phyloP scores from a whole-genome alignment of 2,113 vertebrate genomes.

The Colaptes auratus region DNA sequence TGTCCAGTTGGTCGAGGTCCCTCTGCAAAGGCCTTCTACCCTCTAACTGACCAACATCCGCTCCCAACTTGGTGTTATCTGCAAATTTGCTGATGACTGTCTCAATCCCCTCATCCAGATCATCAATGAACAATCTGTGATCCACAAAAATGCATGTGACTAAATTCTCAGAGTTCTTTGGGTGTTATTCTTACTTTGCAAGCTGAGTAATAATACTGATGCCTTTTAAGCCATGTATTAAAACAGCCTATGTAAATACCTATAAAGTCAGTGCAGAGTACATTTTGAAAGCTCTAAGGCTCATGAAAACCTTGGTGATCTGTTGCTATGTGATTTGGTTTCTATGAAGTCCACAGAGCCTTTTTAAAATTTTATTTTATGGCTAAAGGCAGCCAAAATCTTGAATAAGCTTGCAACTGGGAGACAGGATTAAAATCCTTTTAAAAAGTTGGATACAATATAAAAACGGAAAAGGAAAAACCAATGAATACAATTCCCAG shows the following conservation, averaged over 20 bases:
- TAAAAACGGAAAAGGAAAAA: conserved; percentile 7
- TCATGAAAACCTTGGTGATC: background rate
- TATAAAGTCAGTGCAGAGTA: background rate
- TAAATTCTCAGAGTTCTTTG: background rate
- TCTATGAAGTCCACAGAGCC: background rate
- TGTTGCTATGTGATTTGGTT: conserved; percentile 51
- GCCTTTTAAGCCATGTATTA: background rate
- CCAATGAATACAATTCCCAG: background rate
- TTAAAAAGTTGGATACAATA: background rate
- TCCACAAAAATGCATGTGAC: background rate
- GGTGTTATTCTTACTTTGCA: background rate
- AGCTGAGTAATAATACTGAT: conserved; percentile 2
- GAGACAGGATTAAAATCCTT: background rate
- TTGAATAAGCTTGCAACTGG: background rate
- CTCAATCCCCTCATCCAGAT: no score
- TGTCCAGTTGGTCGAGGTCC: no score
- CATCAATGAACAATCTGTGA: background rate
- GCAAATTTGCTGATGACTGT: no score
- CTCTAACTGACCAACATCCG: no score
- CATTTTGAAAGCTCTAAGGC: background rate
- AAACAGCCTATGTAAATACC: conserved; percentile 20
- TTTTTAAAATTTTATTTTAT: background rate
- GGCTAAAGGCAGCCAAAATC: background rate
- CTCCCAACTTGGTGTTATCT: no score
- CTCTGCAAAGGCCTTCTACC: no score